These are phyloP conservation scores for Gavia stellata DNA, from an alignment of 2,113 vertebrate genomes.

Conservation along the genomic window DNA sequence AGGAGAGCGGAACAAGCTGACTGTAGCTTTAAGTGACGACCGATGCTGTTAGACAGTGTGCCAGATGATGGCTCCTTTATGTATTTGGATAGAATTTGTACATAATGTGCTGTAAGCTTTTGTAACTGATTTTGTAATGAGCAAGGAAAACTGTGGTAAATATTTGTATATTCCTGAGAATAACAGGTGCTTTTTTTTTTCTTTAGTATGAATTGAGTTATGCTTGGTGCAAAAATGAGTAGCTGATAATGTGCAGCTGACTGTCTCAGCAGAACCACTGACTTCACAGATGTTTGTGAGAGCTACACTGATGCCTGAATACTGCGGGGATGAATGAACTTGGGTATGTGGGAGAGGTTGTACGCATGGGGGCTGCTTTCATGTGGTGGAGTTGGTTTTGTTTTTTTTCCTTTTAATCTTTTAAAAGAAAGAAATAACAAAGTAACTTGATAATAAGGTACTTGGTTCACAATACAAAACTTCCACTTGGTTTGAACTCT, in stretches of 20 bases:
- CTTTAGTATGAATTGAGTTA: constrained; percentile 62
- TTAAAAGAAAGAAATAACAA: constrained; percentile 35
- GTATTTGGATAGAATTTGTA: constrained; percentile 69
- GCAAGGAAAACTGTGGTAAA: constrained; percentile 79
- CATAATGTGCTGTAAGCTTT: constrained; percentile 80
- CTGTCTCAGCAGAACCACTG: constrained; percentile 85
- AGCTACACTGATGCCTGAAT: constrained; percentile 38
- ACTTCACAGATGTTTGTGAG: constrained; percentile 59
- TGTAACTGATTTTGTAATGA: constrained; percentile 74
- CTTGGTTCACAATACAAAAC: constrained; percentile 46
- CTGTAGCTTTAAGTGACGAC: not conserved
- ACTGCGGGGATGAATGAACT: constrained; percentile 57
- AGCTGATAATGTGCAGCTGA: constrained; percentile 79
- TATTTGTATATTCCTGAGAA: constrained; percentile 81
- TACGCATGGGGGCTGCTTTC: constrained; percentile 16
- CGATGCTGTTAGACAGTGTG: not conserved
- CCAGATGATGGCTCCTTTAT: not conserved
- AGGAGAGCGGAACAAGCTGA: not conserved
- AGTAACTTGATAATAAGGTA: constrained; percentile 49
- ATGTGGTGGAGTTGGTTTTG: not conserved
- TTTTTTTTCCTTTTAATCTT: constrained; percentile 21
- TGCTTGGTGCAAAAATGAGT: constrained; percentile 74
- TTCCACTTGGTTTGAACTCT: constrained; percentile 32
- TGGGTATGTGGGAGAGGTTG: constrained; percentile 16
- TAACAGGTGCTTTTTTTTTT: constrained; percentile 68